Evolutionary conservation across 2,888 invertebrate genomes (phyloP).

Genomic region (Acleris cristana): DNA sequence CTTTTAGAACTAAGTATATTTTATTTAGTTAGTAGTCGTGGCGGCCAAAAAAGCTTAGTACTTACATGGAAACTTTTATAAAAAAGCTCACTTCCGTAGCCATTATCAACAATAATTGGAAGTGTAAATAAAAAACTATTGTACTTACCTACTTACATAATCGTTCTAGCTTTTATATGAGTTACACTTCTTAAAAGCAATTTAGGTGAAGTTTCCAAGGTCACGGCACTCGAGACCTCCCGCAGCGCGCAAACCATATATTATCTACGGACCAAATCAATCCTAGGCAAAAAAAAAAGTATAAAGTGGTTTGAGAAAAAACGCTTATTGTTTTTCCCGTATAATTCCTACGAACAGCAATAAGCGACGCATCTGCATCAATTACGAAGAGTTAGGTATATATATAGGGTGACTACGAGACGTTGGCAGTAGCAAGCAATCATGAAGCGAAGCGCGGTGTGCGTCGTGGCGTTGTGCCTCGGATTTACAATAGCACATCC

Average conservation of each 20-base stretch:
- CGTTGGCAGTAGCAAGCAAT: conserved; percentile 47
- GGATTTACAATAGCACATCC: conserved; percentile 43
- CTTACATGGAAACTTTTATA: too few relatives aligned
- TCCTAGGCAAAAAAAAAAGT: conserved; percentile 20
- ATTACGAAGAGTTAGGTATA: conserved; percentile 53
- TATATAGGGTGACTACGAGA: conserved; percentile 66
- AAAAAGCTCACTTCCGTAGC: conserved; percentile 10
- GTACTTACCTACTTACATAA: background rate
- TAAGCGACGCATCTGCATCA: conserved; percentile 54
- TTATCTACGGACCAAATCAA: conserved; percentile 13
- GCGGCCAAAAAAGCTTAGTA: too few relatives aligned
- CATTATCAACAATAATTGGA: background rate
- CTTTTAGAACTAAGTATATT: too few relatives aligned
- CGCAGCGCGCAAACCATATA: conserved; percentile 10
- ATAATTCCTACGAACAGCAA: conserved; percentile 55
- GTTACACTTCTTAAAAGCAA: too few relatives aligned
- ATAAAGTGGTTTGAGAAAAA: conserved; percentile 24
- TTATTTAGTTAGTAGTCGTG: too few relatives aligned
- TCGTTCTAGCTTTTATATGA: too few relatives aligned
- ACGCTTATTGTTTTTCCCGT: conserved; percentile 56
- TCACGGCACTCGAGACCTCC: conserved; percentile 1
- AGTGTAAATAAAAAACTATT: background rate
- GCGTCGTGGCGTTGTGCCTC: conserved; percentile 47
- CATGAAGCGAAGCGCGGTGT: conserved; percentile 61
- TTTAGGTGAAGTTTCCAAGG: conserved; percentile 8